Conservation (phyloP, 2,113 vertebrate species). For the Camelus bactrianus region DNA sequence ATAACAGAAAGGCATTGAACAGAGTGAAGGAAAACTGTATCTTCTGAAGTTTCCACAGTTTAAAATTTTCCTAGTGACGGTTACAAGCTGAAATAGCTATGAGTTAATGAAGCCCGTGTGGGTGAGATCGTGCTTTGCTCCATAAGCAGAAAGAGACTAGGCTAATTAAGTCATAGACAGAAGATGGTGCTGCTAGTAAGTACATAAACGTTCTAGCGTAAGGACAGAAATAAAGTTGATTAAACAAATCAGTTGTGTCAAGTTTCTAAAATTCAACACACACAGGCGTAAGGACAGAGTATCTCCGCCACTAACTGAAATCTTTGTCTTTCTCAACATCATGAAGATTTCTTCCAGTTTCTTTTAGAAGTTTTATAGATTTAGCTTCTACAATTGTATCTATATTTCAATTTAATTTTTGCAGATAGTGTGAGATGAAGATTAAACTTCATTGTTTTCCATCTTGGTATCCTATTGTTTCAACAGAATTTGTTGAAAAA, state of each 20-base stretch:
- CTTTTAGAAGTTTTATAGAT: not conserved
- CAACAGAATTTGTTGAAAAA: not conserved
- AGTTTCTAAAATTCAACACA: not conserved
- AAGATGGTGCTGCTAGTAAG: not conserved
- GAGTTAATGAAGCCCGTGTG: not conserved
- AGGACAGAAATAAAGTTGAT: not conserved
- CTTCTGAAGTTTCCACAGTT: not conserved
- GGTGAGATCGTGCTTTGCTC: not conserved
- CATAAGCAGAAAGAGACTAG: not conserved
- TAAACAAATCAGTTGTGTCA: not conserved
- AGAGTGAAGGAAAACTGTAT: not conserved
- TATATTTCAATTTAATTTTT: not conserved
- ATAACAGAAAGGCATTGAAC: not conserved
- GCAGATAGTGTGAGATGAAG: not conserved
- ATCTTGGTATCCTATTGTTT: not conserved
- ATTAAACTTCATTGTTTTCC: not conserved
- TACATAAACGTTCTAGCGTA: not conserved
- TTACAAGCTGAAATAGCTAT: conserved; percentile 23
- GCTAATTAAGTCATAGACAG: not conserved
- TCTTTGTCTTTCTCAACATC: not conserved
- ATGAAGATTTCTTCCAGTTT: not conserved
- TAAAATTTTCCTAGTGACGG: conserved; percentile 36
- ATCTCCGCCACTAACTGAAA: not conserved
- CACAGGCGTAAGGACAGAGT: not conserved
- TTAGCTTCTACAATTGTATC: not conserved